Evolutionary conservation across 35 echinoderm and acorn worm genomes (phyloP).

Genomic region (Apostichopus parvimensis): DNA sequence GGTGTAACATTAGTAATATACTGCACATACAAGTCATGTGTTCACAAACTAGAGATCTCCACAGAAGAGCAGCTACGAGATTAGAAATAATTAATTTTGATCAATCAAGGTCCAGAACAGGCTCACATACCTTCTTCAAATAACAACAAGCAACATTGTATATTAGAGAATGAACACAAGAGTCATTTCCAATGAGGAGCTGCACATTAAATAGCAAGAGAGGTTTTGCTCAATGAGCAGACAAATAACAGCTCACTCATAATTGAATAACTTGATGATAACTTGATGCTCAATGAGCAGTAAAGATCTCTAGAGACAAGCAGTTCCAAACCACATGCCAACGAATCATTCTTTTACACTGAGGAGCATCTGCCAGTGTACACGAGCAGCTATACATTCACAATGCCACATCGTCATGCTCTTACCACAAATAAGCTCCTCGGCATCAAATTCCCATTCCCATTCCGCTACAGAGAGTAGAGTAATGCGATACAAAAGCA

Average conservation of each 20-base stretch:
- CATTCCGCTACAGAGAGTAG: conserved; percentile 69
- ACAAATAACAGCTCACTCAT: no score
- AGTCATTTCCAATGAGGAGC: no score
- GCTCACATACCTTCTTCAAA: no score
- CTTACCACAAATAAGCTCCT: conserved; percentile 94
- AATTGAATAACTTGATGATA: no score
- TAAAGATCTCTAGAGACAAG: neutral
- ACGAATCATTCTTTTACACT: neutral
- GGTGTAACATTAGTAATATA: no score
- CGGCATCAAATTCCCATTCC: conserved; percentile 93
- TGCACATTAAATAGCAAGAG: no score
- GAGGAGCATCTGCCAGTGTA: neutral
- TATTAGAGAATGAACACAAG: neutral
- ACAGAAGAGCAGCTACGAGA: no score
- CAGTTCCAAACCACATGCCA: conserved; percentile 14
- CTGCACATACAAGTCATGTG: no score
- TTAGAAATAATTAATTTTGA: no score
- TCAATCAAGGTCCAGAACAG: no score
- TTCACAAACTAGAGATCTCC: no score
- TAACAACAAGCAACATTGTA: neutral
- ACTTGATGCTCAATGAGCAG: neutral
- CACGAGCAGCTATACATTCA: conserved; percentile 3
- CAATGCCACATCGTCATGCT: conserved; percentile 14
- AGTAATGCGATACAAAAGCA: conserved; percentile 28
- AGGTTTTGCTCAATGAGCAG: no score